These are phyloP conservation scores for Catalaphyllia jardinei DNA, from an alignment of 64 coral and sea anemone genomes.

Conservation along the genomic window DNA sequence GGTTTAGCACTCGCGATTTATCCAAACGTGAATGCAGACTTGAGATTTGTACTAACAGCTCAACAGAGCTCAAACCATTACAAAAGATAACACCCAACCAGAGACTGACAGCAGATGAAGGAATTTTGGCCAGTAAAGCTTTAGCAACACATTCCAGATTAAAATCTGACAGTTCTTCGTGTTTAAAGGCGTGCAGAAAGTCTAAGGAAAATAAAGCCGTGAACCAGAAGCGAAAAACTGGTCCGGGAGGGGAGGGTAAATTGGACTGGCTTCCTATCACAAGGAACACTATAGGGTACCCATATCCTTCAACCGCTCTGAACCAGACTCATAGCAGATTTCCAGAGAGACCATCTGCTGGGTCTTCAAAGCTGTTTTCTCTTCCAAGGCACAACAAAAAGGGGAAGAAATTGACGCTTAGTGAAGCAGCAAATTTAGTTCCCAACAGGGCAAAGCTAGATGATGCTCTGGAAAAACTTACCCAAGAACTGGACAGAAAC, in stretches of 20 bases:
- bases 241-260: conserved; percentile 15
- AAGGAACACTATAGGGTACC: conserved; percentile 69
- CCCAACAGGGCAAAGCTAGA: conserved; percentile 57
- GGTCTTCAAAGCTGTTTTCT: conserved; percentile 55
- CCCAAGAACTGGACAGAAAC: conserved; percentile 73
- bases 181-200: conserved; percentile 21
- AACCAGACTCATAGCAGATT: conserved; percentile 6
- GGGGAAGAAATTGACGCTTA: conserved; percentile 78
- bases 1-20: conserved; percentile 23
- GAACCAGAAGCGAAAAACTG: conserved; percentile 35
- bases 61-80: conserved; percentile 69
- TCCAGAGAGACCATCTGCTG: conserved; percentile 37
- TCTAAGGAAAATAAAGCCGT: conserved; percentile 58
- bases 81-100: conserved; percentile 84
- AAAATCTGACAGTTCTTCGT: conserved; percentile 43
- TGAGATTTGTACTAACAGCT: conserved; percentile 2
- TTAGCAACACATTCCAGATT: conserved; percentile 17
- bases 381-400: conserved; percentile 56
- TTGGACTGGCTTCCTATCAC: conserved; percentile 91
- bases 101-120: conserved; percentile 74
- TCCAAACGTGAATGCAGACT: conserved; percentile 3
- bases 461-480: conserved; percentile 58
- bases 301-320: conserved; percentile 17
- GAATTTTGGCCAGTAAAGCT: conserved; percentile 47
- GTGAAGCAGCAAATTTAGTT: conserved; percentile 77